These are phyloP conservation scores for Calephelis nemesis DNA, from an alignment of 1,140 invertebrate genomes.

Conservation along the genomic window DNA sequence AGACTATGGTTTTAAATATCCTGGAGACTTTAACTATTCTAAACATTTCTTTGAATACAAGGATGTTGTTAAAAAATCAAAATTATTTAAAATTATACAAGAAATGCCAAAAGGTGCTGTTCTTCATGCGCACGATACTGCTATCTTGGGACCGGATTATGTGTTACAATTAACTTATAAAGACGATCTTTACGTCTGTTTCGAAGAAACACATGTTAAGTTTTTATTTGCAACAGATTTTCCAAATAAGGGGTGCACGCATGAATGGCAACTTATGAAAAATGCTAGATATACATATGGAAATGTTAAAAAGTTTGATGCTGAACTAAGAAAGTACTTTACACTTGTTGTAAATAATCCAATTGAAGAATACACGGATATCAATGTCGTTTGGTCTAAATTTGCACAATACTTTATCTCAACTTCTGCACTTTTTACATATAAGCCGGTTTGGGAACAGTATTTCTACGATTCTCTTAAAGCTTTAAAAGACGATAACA, in stretches of 20 bases:
- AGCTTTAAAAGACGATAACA: constrained; percentile 87
- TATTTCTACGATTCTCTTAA: constrained; percentile 86
- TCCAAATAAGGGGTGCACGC: constrained; percentile 39
- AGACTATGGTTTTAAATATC: constrained; percentile 29
- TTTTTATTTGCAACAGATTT: constrained; percentile 62
- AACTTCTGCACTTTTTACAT: constrained; percentile 82
- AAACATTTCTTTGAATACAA: constrained; percentile 82
- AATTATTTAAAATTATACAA: constrained; percentile 84
- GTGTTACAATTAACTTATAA: constrained; percentile 85
- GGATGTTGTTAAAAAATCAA: constrained; percentile 80
- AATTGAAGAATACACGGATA: constrained; percentile 79
- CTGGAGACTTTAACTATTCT: constrained; percentile 81
- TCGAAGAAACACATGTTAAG: constrained; percentile 41
- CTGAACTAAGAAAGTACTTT: constrained; percentile 79
- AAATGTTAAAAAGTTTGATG: constrained; percentile 80
- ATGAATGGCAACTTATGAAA: constrained; percentile 80
- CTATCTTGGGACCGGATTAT: constrained; percentile 82
- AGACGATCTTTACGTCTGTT: constrained; percentile 85
- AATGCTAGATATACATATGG: constrained; percentile 77
- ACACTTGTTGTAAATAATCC: constrained; percentile 82
- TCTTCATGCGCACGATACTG: constrained; percentile 86
- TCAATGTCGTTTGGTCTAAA: constrained; percentile 84
- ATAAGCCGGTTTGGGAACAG: constrained; percentile 85
- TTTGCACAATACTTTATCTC: constrained; percentile 84
- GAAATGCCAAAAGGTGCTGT: constrained; percentile 86